phyloP scores from a whole-genome alignment of 1,140 invertebrate genomes.

The Eufriesea mexicana region DNA sequence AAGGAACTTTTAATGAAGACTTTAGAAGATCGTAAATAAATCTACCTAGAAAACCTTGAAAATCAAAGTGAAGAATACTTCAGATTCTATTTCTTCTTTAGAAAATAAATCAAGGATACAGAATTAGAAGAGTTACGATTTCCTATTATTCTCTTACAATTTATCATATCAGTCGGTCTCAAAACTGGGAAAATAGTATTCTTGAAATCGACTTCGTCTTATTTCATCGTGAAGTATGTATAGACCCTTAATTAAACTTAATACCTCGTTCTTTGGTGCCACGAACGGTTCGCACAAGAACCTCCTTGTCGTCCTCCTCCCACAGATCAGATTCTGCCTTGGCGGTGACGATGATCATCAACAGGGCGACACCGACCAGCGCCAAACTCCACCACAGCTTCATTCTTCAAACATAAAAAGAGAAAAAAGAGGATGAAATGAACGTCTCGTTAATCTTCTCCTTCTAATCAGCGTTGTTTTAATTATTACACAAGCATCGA shows the following conservation, averaged over 20 bases:
- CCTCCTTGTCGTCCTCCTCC: slow-evolving; percentile 89
- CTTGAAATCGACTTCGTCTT: too few species aligned
- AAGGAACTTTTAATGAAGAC: slow-evolving; percentile 5
- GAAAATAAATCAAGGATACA: background rate
- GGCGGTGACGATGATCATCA: slow-evolving; percentile 72
- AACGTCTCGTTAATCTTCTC: slow-evolving; percentile 33
- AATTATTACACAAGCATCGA: slow-evolving; percentile 7
- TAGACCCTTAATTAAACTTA: slow-evolving; percentile 29
- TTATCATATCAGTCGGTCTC: background rate
- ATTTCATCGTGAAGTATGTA: background rate
- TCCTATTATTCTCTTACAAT: background rate
- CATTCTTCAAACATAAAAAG: slow-evolving; percentile 72
- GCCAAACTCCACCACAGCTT: slow-evolving; percentile 81
- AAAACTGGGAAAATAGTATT: too few species aligned
- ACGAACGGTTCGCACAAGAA: slow-evolving; percentile 88
- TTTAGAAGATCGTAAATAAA: background rate
- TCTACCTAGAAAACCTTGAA: background rate
- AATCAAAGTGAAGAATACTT: background rate
- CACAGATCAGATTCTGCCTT: slow-evolving; percentile 75
- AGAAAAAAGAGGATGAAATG: slow-evolving; percentile 17
- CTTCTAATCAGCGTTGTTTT: slow-evolving; percentile 38
- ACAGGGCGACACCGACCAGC: slow-evolving; percentile 73
- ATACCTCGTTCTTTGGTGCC: slow-evolving; percentile 88
- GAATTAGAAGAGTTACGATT: background rate
- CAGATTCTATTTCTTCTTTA: background rate